Percentiles rank a stretch among this genome's conserved stretches.
Conservation (phyloP, 53 echinoderm and acorn worm genomes). For the Zoroaster sp. region DNA sequence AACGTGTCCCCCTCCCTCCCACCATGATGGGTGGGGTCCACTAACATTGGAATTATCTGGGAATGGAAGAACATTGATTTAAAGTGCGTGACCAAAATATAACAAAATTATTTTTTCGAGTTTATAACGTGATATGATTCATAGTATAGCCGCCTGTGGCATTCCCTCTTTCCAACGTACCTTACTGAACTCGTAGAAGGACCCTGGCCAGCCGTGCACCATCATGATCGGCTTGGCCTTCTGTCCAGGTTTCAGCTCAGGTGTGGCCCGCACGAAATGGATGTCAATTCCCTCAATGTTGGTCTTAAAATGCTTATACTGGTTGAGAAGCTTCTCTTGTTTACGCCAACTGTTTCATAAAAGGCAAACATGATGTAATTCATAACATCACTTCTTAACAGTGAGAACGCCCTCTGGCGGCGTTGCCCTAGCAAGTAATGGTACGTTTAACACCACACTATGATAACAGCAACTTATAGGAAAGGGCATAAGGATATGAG, state of each 20-base stretch:
- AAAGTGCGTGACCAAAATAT: too few species aligned
- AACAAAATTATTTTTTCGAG: too few species aligned
- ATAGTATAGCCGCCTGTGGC: too few species aligned
- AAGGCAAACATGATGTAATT: too few species aligned
- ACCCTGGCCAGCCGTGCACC: constrained; percentile 92
- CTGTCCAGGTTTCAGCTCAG: constrained; percentile 71
- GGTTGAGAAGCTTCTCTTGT: constrained; percentile 71
- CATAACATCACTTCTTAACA: neutral
- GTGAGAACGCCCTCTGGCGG: too few species aligned
- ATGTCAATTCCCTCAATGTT: constrained; percentile 90
- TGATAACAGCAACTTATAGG: too few species aligned
- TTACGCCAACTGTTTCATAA: constrained; percentile 77
- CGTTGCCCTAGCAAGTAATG: too few species aligned
- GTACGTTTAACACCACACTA: too few species aligned
- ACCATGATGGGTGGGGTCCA: constrained; percentile 70
- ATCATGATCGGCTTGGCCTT: constrained; percentile 81
- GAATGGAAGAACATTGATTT: neutral
- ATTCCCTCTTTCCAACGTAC: constrained; percentile 19
- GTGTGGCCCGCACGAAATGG: constrained; percentile 78
- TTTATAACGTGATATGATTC: neutral
- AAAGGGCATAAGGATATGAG: too few species aligned
- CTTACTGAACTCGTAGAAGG: constrained; percentile 85
- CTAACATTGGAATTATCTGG: constrained; percentile 82
- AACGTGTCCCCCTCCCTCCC: constrained; percentile 73
- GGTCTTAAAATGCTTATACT: constrained; percentile 76